phyloP scores from a whole-genome alignment of 2,888 invertebrate genomes.

The Spialia ferax region DNA sequence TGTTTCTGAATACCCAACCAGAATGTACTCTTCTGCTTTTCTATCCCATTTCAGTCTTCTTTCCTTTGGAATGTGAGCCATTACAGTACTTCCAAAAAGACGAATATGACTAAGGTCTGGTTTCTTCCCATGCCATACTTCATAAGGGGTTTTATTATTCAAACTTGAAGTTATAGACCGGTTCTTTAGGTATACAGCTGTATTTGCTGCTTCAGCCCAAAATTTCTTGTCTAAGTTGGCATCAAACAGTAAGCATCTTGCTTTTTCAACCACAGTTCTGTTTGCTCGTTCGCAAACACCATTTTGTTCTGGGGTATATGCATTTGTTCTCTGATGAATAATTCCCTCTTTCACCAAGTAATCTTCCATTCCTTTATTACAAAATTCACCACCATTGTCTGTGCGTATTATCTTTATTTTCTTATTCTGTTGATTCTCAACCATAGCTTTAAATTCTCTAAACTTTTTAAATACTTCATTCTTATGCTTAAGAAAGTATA shows the following conservation, averaged over 20 bases:
- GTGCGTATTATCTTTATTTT: slow-evolving; percentile 24
- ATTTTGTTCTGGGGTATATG: slow-evolving; percentile 9
- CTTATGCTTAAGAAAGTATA: slow-evolving; percentile 52
- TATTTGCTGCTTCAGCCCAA: slow-evolving; percentile 12
- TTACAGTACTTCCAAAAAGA: slow-evolving; percentile 1
- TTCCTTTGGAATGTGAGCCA: slow-evolving; percentile 10
- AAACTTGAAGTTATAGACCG: slow-evolving; percentile 11
- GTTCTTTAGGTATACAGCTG: slow-evolving; percentile 16
- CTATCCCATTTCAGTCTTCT: slow-evolving; percentile 5
- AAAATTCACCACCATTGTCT: slow-evolving; percentile 42
- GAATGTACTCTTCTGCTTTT: slow-evolving; percentile 11
- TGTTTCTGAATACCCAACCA: slow-evolving; percentile 10
- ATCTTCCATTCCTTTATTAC: slow-evolving; percentile 12
- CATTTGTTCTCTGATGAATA: slow-evolving; percentile 5
- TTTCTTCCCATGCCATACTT: slow-evolving; percentile 13
- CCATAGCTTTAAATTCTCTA: slow-evolving; percentile 49
- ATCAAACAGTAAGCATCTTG: slow-evolving; percentile 14
- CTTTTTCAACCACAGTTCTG: slow-evolving; percentile 11
- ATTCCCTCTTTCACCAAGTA: background rate
- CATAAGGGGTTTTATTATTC: slow-evolving; percentile 3
- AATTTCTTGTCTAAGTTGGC: slow-evolving; percentile 9
- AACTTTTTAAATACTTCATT: slow-evolving; percentile 46
- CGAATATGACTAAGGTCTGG: slow-evolving; percentile 5
- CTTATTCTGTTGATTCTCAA: slow-evolving; percentile 50
- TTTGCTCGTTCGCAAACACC: slow-evolving; percentile 10